These are phyloP conservation scores for Drosophila tsacasi DNA, from an alignment of 1,140 invertebrate genomes.

Conservation along the genomic window DNA sequence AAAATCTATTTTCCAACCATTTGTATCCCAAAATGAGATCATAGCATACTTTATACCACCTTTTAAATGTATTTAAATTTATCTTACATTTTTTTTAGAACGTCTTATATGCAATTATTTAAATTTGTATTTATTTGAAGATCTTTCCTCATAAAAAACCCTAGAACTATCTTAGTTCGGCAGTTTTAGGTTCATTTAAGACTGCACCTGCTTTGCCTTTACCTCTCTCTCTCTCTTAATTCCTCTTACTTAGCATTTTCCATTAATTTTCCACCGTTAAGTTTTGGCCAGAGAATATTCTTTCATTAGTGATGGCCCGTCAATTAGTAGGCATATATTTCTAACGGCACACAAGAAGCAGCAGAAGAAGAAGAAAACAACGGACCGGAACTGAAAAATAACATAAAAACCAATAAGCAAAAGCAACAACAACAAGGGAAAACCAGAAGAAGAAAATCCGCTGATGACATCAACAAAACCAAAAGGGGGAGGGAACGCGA, in stretches of 20 bases:
- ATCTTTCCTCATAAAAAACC: slow-evolving; percentile 14
- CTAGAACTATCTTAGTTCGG: slow-evolving; percentile 16
- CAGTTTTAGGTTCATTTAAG: slow-evolving; percentile 53
- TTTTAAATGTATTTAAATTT: background rate
- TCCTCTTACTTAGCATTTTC: slow-evolving; percentile 43
- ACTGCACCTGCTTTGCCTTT: slow-evolving; percentile 4
- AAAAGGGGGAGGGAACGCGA: slow-evolving; percentile 12
- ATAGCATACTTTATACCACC: background rate
- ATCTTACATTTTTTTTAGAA: no score
- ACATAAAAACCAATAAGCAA: slow-evolving; percentile 62
- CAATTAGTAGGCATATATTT: slow-evolving; percentile 69
- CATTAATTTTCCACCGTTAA: slow-evolving; percentile 59
- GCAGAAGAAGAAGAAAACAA: slow-evolving; percentile 26
- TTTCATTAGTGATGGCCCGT: slow-evolving; percentile 67
- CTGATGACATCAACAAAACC: slow-evolving; percentile 53
- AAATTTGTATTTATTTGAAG: background rate
- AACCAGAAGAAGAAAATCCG: slow-evolving; percentile 30
- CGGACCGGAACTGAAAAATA: slow-evolving; percentile 70
- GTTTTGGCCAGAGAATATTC: slow-evolving; percentile 60
- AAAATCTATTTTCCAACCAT: no score
- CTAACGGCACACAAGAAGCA: slow-evolving; percentile 56
- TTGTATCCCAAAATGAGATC: background rate
- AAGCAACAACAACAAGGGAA: slow-evolving; percentile 21
- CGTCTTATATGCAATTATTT: no score
- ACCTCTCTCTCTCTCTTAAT: background rate